Evolutionary conservation across 2,797 vertebrate genomes (phyloP).

Genomic region (Podargus strigoides): DNA sequence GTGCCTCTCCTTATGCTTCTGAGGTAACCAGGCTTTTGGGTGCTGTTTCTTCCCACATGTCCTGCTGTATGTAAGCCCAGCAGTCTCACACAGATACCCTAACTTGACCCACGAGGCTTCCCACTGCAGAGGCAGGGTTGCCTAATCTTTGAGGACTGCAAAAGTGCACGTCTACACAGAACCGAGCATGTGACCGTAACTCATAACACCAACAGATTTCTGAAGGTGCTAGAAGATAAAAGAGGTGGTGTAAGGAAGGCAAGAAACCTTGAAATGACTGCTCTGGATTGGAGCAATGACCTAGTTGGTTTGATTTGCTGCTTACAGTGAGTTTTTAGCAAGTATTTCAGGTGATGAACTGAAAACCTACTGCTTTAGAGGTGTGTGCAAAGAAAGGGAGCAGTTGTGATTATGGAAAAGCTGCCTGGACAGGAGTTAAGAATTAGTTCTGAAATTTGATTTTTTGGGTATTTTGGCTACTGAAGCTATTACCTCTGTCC

Average conservation of each 20-base stretch:
- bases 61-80: background rate
- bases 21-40: background rate
- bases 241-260: background rate
- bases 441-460: background rate
- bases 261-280: background rate
- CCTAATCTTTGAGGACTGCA: background rate
- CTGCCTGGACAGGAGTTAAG: background rate
- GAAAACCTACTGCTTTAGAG: background rate
- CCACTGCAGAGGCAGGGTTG: background rate
- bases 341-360: background rate
- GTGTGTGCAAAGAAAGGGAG: background rate
- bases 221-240: background rate
- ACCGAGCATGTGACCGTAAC: fast-evolving
- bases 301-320: background rate
- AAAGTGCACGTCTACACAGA: fast-evolving
- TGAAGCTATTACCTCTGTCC: background rate
- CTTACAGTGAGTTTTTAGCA: background rate
- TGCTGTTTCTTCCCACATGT: fast-evolving
- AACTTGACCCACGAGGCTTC: background rate
- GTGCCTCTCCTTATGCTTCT: background rate
- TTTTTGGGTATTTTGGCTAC: background rate
- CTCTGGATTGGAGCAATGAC: background rate
- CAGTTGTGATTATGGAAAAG: background rate
- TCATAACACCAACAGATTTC: background rate
- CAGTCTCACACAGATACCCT: background rate